A percentile compares a stretch with the other conserved stretches of the same genome.
These are phyloP conservation scores for Bubo bubo DNA, from an alignment of 2,113 vertebrate species.

Conservation along the genomic window DNA sequence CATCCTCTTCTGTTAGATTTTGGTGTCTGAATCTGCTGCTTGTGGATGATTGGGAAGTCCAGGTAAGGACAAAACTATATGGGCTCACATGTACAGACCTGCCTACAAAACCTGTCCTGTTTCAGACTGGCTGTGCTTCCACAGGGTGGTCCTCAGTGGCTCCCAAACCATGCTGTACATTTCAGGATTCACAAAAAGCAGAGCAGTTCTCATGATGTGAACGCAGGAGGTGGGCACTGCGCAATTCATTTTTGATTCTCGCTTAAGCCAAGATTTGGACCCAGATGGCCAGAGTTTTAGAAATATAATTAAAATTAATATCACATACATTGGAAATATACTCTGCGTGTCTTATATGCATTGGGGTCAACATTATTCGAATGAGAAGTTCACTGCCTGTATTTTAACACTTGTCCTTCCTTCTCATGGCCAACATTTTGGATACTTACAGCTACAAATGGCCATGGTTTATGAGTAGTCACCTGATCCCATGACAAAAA, in stretches of 20 bases:
- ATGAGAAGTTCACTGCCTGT: not conserved
- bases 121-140: not conserved
- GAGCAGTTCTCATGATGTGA: not conserved
- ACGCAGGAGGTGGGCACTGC: not conserved
- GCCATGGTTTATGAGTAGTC: not conserved
- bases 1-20: not conserved
- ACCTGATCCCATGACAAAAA: not conserved
- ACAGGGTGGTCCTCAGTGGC: fast-evolving
- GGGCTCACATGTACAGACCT: not conserved
- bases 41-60: not conserved
- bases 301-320: not conserved
- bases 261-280: not conserved
- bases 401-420: not conserved
- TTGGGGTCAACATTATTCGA: not conserved
- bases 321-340: not conserved
- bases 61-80: not conserved
- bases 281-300: not conserved
- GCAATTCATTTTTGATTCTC: not conserved
- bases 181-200: not conserved
- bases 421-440: not conserved
- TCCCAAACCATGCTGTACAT: not conserved
- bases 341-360: not conserved
- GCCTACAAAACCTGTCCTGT: not conserved
- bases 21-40: not conserved
- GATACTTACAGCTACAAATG: not conserved